Evolutionary conservation across 2,113 vertebrate species (phyloP).

Genomic region (Cinclus cinclus): DNA sequence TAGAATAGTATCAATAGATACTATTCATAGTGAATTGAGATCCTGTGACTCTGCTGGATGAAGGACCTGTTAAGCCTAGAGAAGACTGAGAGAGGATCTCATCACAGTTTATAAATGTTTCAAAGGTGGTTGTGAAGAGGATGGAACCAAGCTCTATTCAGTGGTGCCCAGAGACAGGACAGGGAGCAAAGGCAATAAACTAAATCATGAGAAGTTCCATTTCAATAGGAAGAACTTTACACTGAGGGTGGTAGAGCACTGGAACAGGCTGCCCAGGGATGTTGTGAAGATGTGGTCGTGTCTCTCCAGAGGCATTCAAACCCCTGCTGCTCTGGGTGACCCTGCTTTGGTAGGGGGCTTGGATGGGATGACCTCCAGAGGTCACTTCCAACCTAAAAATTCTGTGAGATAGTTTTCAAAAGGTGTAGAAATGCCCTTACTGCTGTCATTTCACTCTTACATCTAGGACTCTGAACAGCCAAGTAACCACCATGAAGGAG

Average conservation of each 20-base stretch:
- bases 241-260: background rate
- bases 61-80: background rate
- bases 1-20: no score
- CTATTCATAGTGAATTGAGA: background rate
- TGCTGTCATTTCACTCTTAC: background rate
- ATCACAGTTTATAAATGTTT: background rate
- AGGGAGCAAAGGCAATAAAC: background rate
- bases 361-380: background rate
- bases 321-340: background rate
- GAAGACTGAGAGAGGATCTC: background rate
- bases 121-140: fast-evolving
- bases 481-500: background rate
- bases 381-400: background rate
- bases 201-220: background rate
- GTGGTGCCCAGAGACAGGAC: background rate
- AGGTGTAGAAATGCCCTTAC: background rate
- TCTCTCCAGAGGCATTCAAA: background rate
- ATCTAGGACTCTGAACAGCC: background rate
- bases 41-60: background rate
- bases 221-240: background rate
- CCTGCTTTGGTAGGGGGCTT: background rate
- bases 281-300: fast-evolving
- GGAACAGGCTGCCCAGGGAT: background rate
- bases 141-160: background rate
- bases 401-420: background rate